A percentile compares a stretch with the other conserved stretches of the same genome.
Evolutionary conservation across 2,888 invertebrate genomes (phyloP).

Genomic region (Slavum lentiscoides): DNA sequence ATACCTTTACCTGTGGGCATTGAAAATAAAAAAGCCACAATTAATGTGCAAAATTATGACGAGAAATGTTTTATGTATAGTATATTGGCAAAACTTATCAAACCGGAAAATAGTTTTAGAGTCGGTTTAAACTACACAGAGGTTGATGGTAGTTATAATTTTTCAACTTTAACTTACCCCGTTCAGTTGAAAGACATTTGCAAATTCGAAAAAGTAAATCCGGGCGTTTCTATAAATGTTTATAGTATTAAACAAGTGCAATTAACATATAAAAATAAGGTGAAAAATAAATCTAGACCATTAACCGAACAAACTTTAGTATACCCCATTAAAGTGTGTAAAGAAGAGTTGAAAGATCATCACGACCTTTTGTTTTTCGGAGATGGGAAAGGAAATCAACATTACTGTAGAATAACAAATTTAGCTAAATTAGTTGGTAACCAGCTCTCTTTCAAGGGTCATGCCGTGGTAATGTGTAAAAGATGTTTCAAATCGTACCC

Average conservation of each 20-base stretch:
- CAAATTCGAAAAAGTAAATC: neutral
- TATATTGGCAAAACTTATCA: neutral
- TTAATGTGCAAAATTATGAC: neutral
- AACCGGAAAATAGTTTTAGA: neutral
- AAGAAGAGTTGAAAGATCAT: neutral
- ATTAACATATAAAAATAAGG: neutral
- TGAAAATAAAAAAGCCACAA: neutral
- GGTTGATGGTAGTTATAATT: neutral
- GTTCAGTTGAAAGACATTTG: neutral
- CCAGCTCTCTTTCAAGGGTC: too few species aligned
- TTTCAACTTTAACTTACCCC: neutral
- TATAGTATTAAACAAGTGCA: neutral
- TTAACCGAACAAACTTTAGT: neutral
- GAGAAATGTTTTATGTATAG: conserved; percentile 13
- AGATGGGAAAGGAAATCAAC: too few species aligned
- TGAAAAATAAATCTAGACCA: neutral
- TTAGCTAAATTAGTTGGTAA: too few species aligned
- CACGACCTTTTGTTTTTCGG: too few species aligned
- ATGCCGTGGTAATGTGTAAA: too few species aligned
- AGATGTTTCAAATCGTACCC: too few species aligned
- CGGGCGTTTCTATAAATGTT: neutral
- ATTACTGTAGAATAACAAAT: too few species aligned
- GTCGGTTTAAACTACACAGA: neutral
- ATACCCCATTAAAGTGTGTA: neutral
- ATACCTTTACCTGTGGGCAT: neutral